A percentile compares a stretch with the other conserved stretches of the same genome.
These are phyloP conservation scores for Cynoglossus semilaevis DNA, from an alignment of 2,113 vertebrate species.

Conservation along the genomic window DNA sequence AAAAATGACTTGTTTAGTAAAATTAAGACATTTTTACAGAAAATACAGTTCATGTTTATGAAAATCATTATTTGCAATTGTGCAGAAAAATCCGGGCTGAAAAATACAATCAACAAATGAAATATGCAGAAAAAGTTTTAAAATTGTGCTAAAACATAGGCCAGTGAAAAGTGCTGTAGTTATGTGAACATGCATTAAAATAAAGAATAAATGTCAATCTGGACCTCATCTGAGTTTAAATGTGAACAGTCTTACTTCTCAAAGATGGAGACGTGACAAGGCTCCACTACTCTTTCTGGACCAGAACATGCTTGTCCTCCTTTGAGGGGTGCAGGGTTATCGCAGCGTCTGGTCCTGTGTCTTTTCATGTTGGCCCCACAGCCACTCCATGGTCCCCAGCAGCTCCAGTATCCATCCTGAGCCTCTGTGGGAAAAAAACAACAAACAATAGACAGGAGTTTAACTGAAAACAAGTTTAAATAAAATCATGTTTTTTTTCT, in stretches of 20 bases:
- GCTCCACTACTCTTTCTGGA: slow-evolving; percentile 65
- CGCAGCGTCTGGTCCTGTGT: slow-evolving; percentile 78
- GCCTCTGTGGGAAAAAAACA: slow-evolving; percentile 71
- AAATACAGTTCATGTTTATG: too few species aligned
- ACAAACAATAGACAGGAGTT: neutral
- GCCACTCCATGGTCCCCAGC: slow-evolving; percentile 86
- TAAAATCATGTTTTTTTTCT: too few species aligned
- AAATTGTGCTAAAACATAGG: too few species aligned
- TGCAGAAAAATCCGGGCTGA: too few species aligned
- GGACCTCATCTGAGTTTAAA: too few species aligned
- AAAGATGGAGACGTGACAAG: slow-evolving; percentile 84
- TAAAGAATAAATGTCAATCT: neutral
- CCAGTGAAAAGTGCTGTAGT: too few species aligned
- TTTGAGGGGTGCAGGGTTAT: slow-evolving; percentile 77
- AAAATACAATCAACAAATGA: too few species aligned
- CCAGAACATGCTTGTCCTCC: slow-evolving; percentile 82
- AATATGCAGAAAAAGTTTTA: too few species aligned
- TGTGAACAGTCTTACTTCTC: slow-evolving; percentile 59
- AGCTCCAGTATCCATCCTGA: slow-evolving; percentile 87
- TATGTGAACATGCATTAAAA: too few species aligned
- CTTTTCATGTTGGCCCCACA: slow-evolving; percentile 78
- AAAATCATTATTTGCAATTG: too few species aligned
- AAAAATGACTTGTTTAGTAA: too few species aligned
- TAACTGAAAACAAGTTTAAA: neutral
- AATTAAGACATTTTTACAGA: too few species aligned